phyloP scores from a whole-genome alignment of 1,140 invertebrate species.

The Battus philenor region DNA sequence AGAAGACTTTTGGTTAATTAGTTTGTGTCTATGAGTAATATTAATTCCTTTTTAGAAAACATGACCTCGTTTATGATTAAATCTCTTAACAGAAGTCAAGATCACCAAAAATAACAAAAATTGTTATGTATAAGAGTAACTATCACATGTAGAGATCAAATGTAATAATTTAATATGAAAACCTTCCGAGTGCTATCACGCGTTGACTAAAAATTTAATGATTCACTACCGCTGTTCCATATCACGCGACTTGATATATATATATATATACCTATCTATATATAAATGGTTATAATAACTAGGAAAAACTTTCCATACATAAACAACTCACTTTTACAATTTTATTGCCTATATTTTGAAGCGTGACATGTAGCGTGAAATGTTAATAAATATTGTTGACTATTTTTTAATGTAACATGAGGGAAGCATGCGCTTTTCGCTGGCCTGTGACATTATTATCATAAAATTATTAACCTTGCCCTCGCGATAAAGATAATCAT shows the following conservation, averaged over 20 bases:
- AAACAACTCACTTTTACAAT: neutral
- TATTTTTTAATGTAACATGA: constrained; percentile 15
- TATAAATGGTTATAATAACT: neutral
- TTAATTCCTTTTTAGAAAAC: constrained; percentile 4
- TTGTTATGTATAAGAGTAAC: too few species aligned
- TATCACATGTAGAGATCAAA: too few species aligned
- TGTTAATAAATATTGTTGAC: neutral
- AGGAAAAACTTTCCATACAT: neutral
- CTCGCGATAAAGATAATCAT: constrained; percentile 12
- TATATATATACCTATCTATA: too few species aligned
- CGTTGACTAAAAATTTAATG: too few species aligned
- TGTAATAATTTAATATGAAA: too few species aligned
- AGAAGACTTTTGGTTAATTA: neutral
- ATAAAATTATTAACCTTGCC: constrained; percentile 18
- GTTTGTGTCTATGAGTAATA: neutral
- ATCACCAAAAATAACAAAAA: too few species aligned
- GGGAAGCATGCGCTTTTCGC: constrained; percentile 16
- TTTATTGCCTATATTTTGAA: neutral
- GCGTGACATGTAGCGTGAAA: neutral
- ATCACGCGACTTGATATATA: too few species aligned
- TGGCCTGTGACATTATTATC: constrained; percentile 22
- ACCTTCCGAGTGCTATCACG: too few species aligned
- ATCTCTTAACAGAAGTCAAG: neutral
- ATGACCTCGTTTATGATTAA: neutral
- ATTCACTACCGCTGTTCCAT: too few species aligned